Percentiles rank a stretch among this genome's conserved stretches.
Evolutionary conservation across 2,113 vertebrate species (phyloP).

Genomic region (Larimichthys polyactis): DNA sequence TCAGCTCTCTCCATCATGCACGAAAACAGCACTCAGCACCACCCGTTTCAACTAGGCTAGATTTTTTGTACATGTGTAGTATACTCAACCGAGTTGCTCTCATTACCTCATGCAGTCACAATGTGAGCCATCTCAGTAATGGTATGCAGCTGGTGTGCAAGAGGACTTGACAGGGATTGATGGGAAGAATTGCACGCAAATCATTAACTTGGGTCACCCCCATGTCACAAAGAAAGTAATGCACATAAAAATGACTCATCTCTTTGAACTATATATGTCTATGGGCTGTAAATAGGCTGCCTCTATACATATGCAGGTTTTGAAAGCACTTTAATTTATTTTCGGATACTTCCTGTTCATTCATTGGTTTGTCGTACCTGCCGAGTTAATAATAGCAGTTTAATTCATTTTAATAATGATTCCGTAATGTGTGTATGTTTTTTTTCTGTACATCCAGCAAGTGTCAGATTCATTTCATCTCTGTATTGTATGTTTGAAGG

Average conservation of each 20-base stretch:
- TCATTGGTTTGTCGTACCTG: not conserved
- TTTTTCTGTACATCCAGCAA: not conserved
- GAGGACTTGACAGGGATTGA: slow-evolving; percentile 77
- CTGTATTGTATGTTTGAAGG: slow-evolving; percentile 55
- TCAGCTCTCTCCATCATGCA: slow-evolving; percentile 50
- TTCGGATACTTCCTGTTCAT: not conserved
- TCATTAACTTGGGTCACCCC: slow-evolving; percentile 82
- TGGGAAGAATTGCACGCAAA: slow-evolving; percentile 82
- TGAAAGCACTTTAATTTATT: slow-evolving; percentile 25
- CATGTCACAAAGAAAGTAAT: slow-evolving; percentile 80
- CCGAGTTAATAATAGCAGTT: not conserved
- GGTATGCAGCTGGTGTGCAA: slow-evolving; percentile 77
- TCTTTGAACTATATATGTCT: slow-evolving; percentile 73
- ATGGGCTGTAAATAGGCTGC: slow-evolving; percentile 61
- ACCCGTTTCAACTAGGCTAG: slow-evolving; percentile 61
- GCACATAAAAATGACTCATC: slow-evolving; percentile 72
- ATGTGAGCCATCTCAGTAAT: slow-evolving; percentile 81
- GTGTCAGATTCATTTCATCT: slow-evolving; percentile 25
- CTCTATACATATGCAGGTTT: slow-evolving; percentile 31
- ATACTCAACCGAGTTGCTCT: slow-evolving; percentile 69
- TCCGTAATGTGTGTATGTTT: not conserved
- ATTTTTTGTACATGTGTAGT: slow-evolving; percentile 73
- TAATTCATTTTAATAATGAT: not conserved
- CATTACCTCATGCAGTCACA: slow-evolving; percentile 83
- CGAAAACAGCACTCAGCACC: slow-evolving; percentile 68